Conservation (phyloP, 1,140 invertebrate genomes). For the Parapsyche elsis region DNA sequence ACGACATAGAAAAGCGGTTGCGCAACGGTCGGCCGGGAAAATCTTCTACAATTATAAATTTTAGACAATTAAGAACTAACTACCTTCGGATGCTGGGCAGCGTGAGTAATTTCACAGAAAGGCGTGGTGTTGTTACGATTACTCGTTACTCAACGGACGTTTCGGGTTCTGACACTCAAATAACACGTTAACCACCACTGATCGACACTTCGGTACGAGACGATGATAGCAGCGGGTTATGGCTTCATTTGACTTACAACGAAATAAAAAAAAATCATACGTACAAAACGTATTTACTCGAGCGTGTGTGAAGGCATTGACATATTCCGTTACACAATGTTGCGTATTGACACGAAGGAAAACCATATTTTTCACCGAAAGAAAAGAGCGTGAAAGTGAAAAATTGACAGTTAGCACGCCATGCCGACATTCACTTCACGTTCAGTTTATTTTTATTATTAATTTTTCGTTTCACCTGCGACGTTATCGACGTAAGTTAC, state of each 20-base stretch:
- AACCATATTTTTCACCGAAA: background rate
- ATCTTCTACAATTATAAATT: too few relatives aligned
- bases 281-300: background rate
- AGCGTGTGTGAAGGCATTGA: too few relatives aligned
- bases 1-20: too few relatives aligned
- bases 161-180: background rate
- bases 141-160: background rate
- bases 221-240: too few relatives aligned
- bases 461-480: background rate
- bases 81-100: too few relatives aligned
- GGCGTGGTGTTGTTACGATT: background rate
- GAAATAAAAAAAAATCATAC: too few relatives aligned
- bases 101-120: background rate
- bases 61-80: too few relatives aligned
- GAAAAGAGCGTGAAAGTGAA: slow-evolving; percentile 7
- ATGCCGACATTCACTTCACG: background rate
- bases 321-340: too few relatives aligned
- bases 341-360: too few relatives aligned
- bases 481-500: background rate
- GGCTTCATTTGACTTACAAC: too few relatives aligned
- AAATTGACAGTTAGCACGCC: background rate
- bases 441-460: slow-evolving; percentile 6
- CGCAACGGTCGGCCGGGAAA: too few relatives aligned
- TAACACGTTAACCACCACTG: slow-evolving; percentile 1
- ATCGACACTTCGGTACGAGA: background rate